Base-by-base conservation (phyloP, 2,888 invertebrate genomes). In the Agonopterix subpropinquella region DNA sequence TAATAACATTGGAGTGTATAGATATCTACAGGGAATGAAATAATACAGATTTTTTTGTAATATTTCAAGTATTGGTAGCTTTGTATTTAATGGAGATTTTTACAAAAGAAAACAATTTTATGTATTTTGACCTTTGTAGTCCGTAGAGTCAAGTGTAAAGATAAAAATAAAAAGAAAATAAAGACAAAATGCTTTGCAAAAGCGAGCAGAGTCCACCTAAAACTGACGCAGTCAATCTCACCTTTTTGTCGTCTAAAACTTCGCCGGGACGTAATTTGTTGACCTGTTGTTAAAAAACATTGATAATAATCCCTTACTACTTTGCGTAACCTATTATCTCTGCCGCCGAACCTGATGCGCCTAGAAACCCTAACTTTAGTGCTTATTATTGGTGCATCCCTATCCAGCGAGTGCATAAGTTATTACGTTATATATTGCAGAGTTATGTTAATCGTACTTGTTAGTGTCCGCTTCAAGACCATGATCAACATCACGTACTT, bases 251-350 rank as follows among this genome's bases (percentile, higher is more conserved):
- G 90, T 95, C 95, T 90, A 95, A 88, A 86, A 97, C 94, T 92
- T 96, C 96, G 86, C 96, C 96, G 71, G 96, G 96, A 74, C 96
- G 95, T 89, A 96, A 95, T 93, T 96, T 95, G 89, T 93, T 95
- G 90, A 94, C 94, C 95, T 89, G 89, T 85, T 82, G 76, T 84
- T 80, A 82, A 80, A 87, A 84, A 86, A 87, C 55, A 84, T 67
- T 75, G 79, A 85, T 82, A 81, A 83, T 83, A 77, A 69, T 76
- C 78, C 79, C 73, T 66, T 67, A 59, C 15, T 37, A n/a, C 62
- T 64, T 59, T 58, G 54, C 55, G 51, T 63, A 64, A 67, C 74
- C 74, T 78, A 81, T 80, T 77, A 78, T 81, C 85, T 85, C 85
- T 80, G 77, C 76, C 75, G 86, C 87, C 87, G 87, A 88, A 85